A percentile compares a stretch with the other conserved stretches of the same genome.
Evolutionary conservation across 2,888 invertebrate species (phyloP).

Genomic region (Drosophila antonietae): DNA sequence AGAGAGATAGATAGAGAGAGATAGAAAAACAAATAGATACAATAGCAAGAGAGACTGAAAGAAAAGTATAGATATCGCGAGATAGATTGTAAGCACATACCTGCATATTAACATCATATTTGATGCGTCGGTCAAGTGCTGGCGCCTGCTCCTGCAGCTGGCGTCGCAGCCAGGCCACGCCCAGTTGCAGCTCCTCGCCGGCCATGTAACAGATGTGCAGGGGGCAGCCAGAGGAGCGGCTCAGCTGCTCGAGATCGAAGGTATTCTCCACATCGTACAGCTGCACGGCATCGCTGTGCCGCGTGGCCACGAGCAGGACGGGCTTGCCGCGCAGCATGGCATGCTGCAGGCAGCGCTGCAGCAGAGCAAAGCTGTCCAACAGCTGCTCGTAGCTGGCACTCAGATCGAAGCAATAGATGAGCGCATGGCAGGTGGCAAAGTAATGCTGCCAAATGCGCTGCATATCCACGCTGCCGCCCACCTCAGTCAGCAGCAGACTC

Average conservation of each 20-base stretch:
- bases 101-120: slow-evolving; percentile 75
- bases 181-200: slow-evolving; percentile 32
- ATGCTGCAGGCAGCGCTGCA: slow-evolving; percentile 69
- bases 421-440: slow-evolving; percentile 61
- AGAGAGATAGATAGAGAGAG: neutral
- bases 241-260: slow-evolving; percentile 75
- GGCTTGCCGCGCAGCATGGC: slow-evolving; percentile 78
- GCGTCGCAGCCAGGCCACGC: slow-evolving; percentile 60
- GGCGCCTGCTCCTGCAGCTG: slow-evolving; percentile 57
- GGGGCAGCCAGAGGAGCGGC: slow-evolving; percentile 61
- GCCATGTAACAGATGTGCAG: slow-evolving; percentile 64
- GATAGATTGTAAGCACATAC: slow-evolving; percentile 33
- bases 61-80: neutral
- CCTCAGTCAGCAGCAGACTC: slow-evolving; percentile 76
- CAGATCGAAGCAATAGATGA: slow-evolving; percentile 82
- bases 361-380: slow-evolving; percentile 60
- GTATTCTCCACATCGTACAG: slow-evolving; percentile 82
- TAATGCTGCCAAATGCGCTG: slow-evolving; percentile 83
- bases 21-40: neutral
- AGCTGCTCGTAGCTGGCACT: slow-evolving; percentile 60
- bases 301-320: slow-evolving; percentile 78
- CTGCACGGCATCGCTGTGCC: slow-evolving; percentile 71
- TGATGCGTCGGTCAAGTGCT: slow-evolving; percentile 63
- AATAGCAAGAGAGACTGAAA: neutral
- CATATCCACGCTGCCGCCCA: slow-evolving; percentile 82